Base-by-base conservation (phyloP, 2,113 vertebrate species). In the Dinomys branickii region DNA sequence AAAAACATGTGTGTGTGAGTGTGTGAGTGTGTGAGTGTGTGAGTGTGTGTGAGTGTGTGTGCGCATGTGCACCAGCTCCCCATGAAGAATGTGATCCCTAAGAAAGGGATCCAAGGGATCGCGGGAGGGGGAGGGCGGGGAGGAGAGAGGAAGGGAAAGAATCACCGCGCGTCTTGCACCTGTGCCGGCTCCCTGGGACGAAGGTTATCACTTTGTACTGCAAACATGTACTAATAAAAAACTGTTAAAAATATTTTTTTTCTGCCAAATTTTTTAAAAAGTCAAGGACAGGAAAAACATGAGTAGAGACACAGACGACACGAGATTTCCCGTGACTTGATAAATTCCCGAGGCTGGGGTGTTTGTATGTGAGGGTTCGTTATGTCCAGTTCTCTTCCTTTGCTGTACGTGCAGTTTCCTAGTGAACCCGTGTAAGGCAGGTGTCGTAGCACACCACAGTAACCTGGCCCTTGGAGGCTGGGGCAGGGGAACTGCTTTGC, bases 331-430 rank as follows among this genome's bases (percentile, higher is more conserved):
- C 9, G 90, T 19, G 63, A 92, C 3, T 56, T 80, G 80, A 90
- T 56, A 89, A 80, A 82, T 94, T 61, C 81, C 8, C 13, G 2
- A 96, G 88, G 87, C n/a, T 59, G 30, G 30, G 28, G 44, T 26
- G 26, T 88, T 54, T 20, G 30, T 82, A 90, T 22, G 38, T 44
- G 17, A 89, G 56, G 65, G 59, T 69, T 73, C 33, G 69, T 85
- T 28, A 86, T 24, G 85, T 30, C 61, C n/a, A 10, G 91, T 90
- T 91, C 78, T 85, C 81, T 92, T 67, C 47, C 84, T 94, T 93
- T 81, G 28, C 14, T 69, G 71, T 61, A 87, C 41, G n/a, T 90
- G 58, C 89, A 56, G 44, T 56, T 85, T 92, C 86, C n/a, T 59
- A 78, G 69, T 95, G 9, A 91, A 86, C 52, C 52, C 22, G 63